Conservation (phyloP, 2,797 vertebrate genomes). For the Thaleichthys pacificus region DNA sequence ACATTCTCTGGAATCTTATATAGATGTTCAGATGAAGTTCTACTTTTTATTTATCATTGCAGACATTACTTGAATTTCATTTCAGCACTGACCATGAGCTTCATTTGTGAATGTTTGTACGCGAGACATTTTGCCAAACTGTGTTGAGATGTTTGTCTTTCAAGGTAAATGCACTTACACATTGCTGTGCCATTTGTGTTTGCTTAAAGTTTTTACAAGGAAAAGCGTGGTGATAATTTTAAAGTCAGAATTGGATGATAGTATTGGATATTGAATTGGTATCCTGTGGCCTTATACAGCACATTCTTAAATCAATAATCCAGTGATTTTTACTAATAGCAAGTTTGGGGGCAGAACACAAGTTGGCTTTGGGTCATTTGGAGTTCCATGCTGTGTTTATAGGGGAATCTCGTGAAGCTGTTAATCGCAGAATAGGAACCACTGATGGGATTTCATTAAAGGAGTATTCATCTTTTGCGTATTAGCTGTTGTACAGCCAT, state of each 20-base stretch:
- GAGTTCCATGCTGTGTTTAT: slow-evolving; percentile 21
- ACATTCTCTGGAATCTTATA: neutral
- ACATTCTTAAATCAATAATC: slow-evolving; percentile 27
- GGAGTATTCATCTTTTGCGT: slow-evolving; percentile 47
- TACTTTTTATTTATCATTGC: slow-evolving; percentile 29
- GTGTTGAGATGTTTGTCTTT: slow-evolving; percentile 16
- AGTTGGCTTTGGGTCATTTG: slow-evolving; percentile 1
- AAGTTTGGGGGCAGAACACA: slow-evolving; percentile 6
- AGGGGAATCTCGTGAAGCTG: slow-evolving; percentile 32
- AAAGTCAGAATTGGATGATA: slow-evolving; percentile 15
- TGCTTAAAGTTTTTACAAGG: slow-evolving; percentile 52
- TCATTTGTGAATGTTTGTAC: neutral
- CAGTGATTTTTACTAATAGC: slow-evolving; percentile 31
- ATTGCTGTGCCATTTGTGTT: slow-evolving; percentile 55
- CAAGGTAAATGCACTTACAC: slow-evolving; percentile 35
- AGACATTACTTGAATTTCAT: slow-evolving; percentile 45
- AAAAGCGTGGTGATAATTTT: slow-evolving; percentile 23
- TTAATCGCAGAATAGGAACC: neutral
- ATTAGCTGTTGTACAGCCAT: slow-evolving; percentile 66
- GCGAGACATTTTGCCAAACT: slow-evolving; percentile 56
- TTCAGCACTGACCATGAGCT: neutral
- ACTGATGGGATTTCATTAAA: slow-evolving; percentile 31
- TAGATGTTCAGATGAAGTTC: neutral
- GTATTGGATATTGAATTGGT: slow-evolving; percentile 42
- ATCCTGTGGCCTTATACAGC: slow-evolving; percentile 65